Base-by-base conservation (phyloP, 2,888 invertebrate genomes). In the Pilophorus perplexus region DNA sequence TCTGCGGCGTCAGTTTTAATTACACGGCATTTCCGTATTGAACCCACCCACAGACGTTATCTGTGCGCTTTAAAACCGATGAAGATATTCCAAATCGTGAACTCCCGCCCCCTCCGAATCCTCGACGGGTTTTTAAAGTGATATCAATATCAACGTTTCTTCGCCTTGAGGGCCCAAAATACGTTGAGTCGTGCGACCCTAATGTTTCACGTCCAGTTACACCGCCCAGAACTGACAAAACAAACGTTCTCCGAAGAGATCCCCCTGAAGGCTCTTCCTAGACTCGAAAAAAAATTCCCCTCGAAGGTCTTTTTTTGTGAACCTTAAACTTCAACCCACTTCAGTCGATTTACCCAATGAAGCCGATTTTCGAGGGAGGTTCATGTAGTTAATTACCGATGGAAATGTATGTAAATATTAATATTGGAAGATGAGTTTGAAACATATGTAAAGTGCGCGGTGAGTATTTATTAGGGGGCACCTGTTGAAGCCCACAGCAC, bases 341-440 rank as follows among this genome's bases (percentile, higher is more conserved):
- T n/a, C n/a, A n/a, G n/a, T n/a, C n/a, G n/a, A n/a, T n/a, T n/a
- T 46, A 22, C 22, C 10, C 46, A 25, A 46, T 23, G 46, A 44
- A n/a, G 22, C 40, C 20, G 44, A 46, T 46, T 22, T n/a, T 14
- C 5, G 18, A 44, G 44, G 18, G 44, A 22, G 23, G 46, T 20
- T n/a, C n/a, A 55, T 12, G 54, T 55, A 33, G 33, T 55, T 55
- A 55, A 55, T 55, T 55, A 55, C 18, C 1, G 27, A 55, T 55
- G 55, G 18, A 55, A 55, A 55, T 55, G 33, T 55, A 55, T 55
- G 55, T 33, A 55, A 55, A 55, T 55, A 55, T 55, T 55, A 55
- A 55, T 55, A 55, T 55, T 55, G 38, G 55, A 12, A 46, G 46
- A 46, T 46, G 46, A 46, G 46, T 22, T 46, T 23, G 46, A 25